Percentiles rank a stretch among this genome's conserved stretches.
These are phyloP conservation scores for Nemurella pictetii DNA, from an alignment of 2,888 invertebrate species.

Conservation along the genomic window DNA sequence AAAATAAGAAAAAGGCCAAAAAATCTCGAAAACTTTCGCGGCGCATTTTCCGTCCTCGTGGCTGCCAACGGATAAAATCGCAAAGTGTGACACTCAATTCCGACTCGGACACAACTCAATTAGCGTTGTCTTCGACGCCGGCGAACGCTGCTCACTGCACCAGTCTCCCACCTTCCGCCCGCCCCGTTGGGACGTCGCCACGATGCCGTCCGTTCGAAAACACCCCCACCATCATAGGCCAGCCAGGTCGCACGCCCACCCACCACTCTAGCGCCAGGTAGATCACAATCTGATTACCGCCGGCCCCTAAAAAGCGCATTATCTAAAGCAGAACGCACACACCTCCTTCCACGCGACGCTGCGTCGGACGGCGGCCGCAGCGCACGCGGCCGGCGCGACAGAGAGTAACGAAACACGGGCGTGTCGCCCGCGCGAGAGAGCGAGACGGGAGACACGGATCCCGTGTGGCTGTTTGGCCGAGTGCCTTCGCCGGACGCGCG, in stretches of 20 bases:
- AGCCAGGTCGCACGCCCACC: background rate
- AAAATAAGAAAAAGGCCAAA: background rate
- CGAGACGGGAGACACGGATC: slow-evolving; percentile 1
- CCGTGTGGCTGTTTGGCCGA: slow-evolving; percentile 18
- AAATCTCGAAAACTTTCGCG: background rate
- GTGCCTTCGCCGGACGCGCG: slow-evolving; percentile 3
- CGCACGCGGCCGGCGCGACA: background rate
- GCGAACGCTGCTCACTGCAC: background rate
- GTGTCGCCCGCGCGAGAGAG: background rate
- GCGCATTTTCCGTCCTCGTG: background rate
- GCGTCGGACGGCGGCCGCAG: background rate
- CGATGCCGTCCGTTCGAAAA: background rate
- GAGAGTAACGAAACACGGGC: background rate
- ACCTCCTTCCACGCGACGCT: background rate
- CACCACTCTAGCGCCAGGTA: background rate
- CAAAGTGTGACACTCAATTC: background rate
- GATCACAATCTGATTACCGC: background rate
- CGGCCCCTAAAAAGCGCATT: background rate
- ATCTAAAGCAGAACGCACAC: too few relatives aligned
- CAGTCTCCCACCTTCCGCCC: background rate
- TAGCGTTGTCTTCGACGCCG: background rate
- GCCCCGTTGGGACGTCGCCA: background rate
- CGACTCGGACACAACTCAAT: background rate
- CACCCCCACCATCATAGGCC: background rate
- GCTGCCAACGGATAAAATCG: background rate